Evolutionary conservation across 2,888 invertebrate genomes (phyloP).

Genomic region (Leptogaster cylindrica): DNA sequence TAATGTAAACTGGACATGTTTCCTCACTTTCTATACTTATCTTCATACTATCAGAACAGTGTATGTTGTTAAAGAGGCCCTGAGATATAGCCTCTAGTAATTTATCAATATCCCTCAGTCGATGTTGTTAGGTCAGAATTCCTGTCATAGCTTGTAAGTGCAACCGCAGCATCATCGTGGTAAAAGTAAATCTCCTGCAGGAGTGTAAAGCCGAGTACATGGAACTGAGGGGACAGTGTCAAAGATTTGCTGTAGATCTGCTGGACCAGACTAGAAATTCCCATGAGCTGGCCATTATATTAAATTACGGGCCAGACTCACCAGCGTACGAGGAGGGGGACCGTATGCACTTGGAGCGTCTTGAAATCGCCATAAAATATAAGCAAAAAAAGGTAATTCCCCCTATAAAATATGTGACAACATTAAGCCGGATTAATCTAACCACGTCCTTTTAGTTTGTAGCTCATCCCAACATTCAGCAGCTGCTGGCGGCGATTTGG

Average conservation of each 20-base stretch:
- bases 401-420: too few relatives aligned
- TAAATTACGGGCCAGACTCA: slow-evolving; percentile 86
- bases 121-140: not conserved
- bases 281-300: slow-evolving; percentile 88
- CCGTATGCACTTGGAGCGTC: slow-evolving; percentile 81
- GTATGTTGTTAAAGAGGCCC: too few relatives aligned
- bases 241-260: slow-evolving; percentile 89
- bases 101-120: too few relatives aligned
- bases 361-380: slow-evolving; percentile 90
- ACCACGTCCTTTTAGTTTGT: slow-evolving; percentile 76
- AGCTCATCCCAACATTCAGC: slow-evolving; percentile 94
- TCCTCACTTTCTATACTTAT: too few relatives aligned
- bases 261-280: slow-evolving; percentile 91
- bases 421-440: not conserved
- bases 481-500: slow-evolving; percentile 89
- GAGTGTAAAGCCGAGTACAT: slow-evolving; percentile 92
- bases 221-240: slow-evolving; percentile 82
- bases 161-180: not conserved
- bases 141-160: not conserved
- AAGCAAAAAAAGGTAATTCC: slow-evolving; percentile 87
- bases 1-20: too few relatives aligned
- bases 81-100: too few relatives aligned
- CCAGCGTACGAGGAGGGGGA: slow-evolving; percentile 78
- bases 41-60: too few relatives aligned
- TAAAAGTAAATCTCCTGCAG: slow-evolving; percentile 54